A percentile compares a stretch with the other conserved stretches of the same genome.
Evolutionary conservation across 1,140 invertebrate species (phyloP).

Genomic region (Caenorhabditis brenneri): DNA sequence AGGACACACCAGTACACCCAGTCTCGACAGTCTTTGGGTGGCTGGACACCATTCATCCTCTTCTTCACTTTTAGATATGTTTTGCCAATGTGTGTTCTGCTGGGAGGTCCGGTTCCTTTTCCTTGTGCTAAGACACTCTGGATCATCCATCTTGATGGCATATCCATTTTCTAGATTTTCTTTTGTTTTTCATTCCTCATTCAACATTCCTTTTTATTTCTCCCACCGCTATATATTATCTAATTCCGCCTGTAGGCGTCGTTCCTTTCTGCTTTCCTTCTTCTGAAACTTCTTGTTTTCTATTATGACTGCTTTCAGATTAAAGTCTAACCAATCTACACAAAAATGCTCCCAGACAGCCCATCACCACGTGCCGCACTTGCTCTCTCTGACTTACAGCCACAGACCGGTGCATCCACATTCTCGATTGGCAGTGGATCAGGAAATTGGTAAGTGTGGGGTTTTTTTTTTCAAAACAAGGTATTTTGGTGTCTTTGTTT

Average conservation of each 20-base stretch:
- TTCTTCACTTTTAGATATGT: background rate
- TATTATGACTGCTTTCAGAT: background rate
- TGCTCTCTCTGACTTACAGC: slow-evolving; percentile 63
- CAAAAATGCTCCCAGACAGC: slow-evolving; percentile 64
- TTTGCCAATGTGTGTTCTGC: background rate
- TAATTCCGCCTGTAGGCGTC: too few relatives aligned
- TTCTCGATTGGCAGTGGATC: slow-evolving; percentile 64
- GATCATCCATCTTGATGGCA: too few relatives aligned
- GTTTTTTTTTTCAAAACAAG: too few relatives aligned
- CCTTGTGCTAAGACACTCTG: too few relatives aligned
- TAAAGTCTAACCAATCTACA: background rate
- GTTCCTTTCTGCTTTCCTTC: too few relatives aligned
- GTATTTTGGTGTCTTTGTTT: too few relatives aligned
- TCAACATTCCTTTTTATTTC: background rate
- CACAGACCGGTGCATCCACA: slow-evolving; percentile 54
- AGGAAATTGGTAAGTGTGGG: slow-evolving; percentile 60
- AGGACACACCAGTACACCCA: too few relatives aligned
- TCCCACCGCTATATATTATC: background rate
- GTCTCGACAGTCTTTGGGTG: background rate
- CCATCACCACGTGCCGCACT: slow-evolving; percentile 67
- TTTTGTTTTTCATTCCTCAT: background rate
- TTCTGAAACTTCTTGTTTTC: too few relatives aligned
- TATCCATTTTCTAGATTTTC: too few relatives aligned
- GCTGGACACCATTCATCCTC: background rate
- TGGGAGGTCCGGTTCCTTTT: background rate